Evolutionary conservation across 2,797 vertebrate genomes (phyloP).

Genomic region (Tinamus major): DNA sequence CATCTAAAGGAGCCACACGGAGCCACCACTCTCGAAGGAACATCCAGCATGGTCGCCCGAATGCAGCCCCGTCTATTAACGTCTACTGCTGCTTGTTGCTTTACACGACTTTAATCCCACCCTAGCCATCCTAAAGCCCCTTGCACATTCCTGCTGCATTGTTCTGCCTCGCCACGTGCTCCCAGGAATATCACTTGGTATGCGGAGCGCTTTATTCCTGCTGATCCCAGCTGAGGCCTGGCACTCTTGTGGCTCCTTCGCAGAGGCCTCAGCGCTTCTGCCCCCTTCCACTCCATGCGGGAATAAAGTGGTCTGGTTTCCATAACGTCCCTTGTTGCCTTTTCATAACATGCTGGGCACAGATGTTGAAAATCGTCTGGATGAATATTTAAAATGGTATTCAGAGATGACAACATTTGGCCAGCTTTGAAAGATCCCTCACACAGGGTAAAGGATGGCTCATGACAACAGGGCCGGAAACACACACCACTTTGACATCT

Average conservation of each 20-base stretch:
- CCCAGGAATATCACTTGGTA: not conserved
- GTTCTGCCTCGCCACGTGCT: not conserved
- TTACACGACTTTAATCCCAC: not conserved
- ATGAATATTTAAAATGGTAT: conserved; percentile 72
- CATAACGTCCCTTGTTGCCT: conserved; percentile 49
- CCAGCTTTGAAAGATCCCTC: conserved; percentile 62
- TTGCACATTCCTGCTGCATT: not conserved
- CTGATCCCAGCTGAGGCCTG: not conserved
- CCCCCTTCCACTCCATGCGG: conserved; percentile 8
- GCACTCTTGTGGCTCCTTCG: not conserved
- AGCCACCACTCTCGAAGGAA: not conserved
- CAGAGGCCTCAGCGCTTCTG: not conserved
- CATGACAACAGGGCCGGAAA: conserved; percentile 38
- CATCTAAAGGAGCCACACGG: not conserved
- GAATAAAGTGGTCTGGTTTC: conserved; percentile 66
- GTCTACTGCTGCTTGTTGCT: not conserved
- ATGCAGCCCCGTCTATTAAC: not conserved
- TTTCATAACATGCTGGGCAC: conserved; percentile 60
- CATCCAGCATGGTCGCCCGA: not conserved
- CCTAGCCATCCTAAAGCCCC: not conserved
- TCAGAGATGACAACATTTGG: conserved; percentile 73
- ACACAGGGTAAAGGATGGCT: conserved; percentile 23
- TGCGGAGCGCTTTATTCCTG: not conserved
- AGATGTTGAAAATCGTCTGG: conserved; percentile 66
- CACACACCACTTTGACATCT: conserved; percentile 49